Evolutionary conservation across 64 coral and sea anemone genomes (phyloP), one percentile per base, ranked within the genome.

Genomic region (Actinia tenebrosa): DNA sequence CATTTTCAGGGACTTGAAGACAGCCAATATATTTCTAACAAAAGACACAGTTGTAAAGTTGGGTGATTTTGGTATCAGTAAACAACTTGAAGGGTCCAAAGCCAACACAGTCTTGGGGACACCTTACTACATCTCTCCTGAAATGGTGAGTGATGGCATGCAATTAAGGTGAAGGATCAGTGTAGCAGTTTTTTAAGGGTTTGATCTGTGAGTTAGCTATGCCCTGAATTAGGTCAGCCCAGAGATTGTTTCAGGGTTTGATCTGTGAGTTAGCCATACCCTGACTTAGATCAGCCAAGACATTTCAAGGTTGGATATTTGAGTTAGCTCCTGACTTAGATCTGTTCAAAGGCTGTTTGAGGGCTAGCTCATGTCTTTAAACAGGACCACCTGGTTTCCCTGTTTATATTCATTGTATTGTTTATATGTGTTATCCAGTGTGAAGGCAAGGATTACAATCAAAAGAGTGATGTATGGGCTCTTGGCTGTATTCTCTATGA

Each of bases 31-130:
- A 15, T 99, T 99, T 56, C 83, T 99, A 46, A 99, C 97, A 3
- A 95, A 90, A 84, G 97, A 99, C 25, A 89, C 93, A 44, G 93
- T 95, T 8, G 97, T 99, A 20, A 99, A 99, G 43, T 86, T 99
- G 22, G 97, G 97, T 89, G 97, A 99, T 77, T 99, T 99, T 91
- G 97, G 97, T 18, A 99, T 99, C 45, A 99, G 97, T 45, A 99
- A 99, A 79, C 97, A 99, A 30, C 90, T 99, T 6, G 97, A 94
- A 60, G 93, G 93, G 1, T 95, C 97, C n/a, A 99, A 95, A n/a
- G 97, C 97, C 19, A 99, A 99, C 88, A 99, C 97, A 18, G 97
- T 99, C 3, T 86, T 99, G 19, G 97, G 97, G 62, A 99, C 97
- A 19, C 97, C 97, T 4, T 99, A 99, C 56, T 99, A 99, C 43